Conservation (phyloP, 2,888 invertebrate species). For the Hirtodrosophila confusa region DNA sequence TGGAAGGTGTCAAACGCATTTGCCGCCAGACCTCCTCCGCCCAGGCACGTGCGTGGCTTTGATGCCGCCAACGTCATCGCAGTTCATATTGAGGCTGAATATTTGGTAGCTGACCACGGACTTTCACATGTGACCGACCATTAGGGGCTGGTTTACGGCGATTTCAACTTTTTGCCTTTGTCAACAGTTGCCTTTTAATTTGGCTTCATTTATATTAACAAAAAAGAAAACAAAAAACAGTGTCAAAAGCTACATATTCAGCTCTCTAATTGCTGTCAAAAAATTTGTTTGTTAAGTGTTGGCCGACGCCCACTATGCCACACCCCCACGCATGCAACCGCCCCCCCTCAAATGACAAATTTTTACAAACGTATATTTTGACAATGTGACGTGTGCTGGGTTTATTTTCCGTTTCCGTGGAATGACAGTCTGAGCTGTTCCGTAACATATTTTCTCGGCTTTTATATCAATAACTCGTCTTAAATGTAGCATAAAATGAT, state of each 20-base stretch:
- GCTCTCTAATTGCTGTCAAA: constrained; percentile 66
- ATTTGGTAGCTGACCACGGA: constrained; percentile 49
- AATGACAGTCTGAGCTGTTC: constrained; percentile 5
- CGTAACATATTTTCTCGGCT: constrained; percentile 16
- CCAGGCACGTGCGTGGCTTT: constrained; percentile 53
- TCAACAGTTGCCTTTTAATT: constrained; percentile 76
- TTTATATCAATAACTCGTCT: constrained; percentile 45
- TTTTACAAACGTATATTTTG: constrained; percentile 40
- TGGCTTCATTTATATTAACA: constrained; percentile 72
- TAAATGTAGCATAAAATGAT: constrained; percentile 71
- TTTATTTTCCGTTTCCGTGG: constrained; percentile 19
- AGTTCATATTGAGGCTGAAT: constrained; percentile 45
- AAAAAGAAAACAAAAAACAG: constrained; percentile 13
- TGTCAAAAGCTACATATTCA: constrained; percentile 25
- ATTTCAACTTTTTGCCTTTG: constrained; percentile 49
- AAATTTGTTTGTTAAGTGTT: constrained; percentile 70
- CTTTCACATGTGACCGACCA: constrained; percentile 51
- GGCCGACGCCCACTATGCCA: constrained; percentile 38
- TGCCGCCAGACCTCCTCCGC: constrained; percentile 51
- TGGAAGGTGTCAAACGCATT: constrained; percentile 76
- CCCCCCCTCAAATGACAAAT: constrained; percentile 34
- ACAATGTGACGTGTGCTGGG: constrained; percentile 41
- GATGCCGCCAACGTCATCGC: constrained; percentile 33
- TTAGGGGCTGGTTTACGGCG: constrained; percentile 41
- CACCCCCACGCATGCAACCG: constrained; percentile 21